Conservation (phyloP, 2,113 vertebrate genomes). For the Pelvicachromis taeniatus region DNA sequence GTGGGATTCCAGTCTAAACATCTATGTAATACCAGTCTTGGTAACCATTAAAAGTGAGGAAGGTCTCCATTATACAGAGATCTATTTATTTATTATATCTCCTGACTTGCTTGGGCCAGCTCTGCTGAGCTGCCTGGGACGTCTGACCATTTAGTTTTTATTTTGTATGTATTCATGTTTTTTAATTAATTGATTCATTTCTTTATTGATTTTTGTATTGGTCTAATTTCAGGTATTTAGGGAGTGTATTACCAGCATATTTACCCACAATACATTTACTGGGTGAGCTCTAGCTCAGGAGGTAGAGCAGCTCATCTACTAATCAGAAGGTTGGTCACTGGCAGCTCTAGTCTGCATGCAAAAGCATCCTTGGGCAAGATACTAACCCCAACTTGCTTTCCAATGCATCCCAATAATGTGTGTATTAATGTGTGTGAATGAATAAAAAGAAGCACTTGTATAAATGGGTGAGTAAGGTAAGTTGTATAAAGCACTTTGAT, state of each 20-base stretch:
- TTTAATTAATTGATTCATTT: background rate
- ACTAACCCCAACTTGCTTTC: background rate
- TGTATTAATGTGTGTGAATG: background rate
- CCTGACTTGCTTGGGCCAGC: background rate
- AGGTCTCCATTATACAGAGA: background rate
- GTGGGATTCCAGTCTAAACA: background rate
- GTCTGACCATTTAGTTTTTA: background rate
- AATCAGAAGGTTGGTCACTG: too few relatives aligned
- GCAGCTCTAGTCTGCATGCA: background rate
- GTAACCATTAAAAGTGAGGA: background rate
- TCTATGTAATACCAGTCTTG: background rate
- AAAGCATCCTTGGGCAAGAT: background rate
- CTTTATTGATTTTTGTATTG: background rate
- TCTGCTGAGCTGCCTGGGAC: background rate
- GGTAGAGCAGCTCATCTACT: too few relatives aligned
- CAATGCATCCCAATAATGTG: background rate
- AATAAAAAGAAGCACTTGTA: background rate
- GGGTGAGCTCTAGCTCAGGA: background rate
- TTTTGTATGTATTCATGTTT: background rate
- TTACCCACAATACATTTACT: background rate
- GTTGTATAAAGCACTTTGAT: background rate
- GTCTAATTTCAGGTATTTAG: background rate
- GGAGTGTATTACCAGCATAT: background rate
- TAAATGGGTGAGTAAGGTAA: background rate
- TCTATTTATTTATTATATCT: background rate